Conservation (phyloP, 2,113 vertebrate genomes). For the Lophochroa leadbeateri region DNA sequence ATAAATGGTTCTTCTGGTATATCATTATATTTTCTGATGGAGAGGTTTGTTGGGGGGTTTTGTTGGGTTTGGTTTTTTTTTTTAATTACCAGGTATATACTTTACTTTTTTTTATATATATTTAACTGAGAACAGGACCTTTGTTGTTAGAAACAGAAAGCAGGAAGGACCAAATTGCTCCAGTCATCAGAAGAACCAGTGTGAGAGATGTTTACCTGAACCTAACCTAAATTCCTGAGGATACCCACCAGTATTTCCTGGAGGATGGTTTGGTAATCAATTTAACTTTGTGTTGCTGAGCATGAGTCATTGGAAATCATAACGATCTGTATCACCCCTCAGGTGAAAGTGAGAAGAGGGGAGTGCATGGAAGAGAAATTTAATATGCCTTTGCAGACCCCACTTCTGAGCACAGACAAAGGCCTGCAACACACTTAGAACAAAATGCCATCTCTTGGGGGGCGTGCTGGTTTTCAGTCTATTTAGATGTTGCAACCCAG, state of each 20-base stretch:
- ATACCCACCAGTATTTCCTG: slow-evolving; percentile 66
- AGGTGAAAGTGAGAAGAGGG: not conserved
- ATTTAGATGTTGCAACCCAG: not conserved
- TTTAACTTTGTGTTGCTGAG: slow-evolving; percentile 29
- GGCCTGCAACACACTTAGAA: not conserved
- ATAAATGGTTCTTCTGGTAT: slow-evolving; percentile 21
- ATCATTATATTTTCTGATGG: slow-evolving; percentile 42
- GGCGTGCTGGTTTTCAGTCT: not conserved
- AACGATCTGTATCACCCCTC: not conserved
- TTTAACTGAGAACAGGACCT: slow-evolving; percentile 27
- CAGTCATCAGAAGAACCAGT: slow-evolving; percentile 45
- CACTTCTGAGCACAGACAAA: not conserved
- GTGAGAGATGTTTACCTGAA: slow-evolving; percentile 63
- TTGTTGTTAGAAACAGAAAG: slow-evolving; percentile 64
- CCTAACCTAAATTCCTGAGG: slow-evolving; percentile 60
- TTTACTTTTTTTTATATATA: not conserved
- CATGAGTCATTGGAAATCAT: slow-evolving; percentile 31
- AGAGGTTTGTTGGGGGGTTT: not conserved
- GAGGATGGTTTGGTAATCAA: slow-evolving; percentile 22
- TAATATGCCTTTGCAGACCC: not conserved
- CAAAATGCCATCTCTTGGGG: not conserved
- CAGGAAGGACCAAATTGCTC: slow-evolving; percentile 23
- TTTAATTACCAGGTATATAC: not conserved
- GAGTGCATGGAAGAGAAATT: not conserved
- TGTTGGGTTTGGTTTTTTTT: not conserved